Base-by-base conservation (phyloP, 2,113 vertebrate genomes). In the Rutilus rutilus region DNA sequence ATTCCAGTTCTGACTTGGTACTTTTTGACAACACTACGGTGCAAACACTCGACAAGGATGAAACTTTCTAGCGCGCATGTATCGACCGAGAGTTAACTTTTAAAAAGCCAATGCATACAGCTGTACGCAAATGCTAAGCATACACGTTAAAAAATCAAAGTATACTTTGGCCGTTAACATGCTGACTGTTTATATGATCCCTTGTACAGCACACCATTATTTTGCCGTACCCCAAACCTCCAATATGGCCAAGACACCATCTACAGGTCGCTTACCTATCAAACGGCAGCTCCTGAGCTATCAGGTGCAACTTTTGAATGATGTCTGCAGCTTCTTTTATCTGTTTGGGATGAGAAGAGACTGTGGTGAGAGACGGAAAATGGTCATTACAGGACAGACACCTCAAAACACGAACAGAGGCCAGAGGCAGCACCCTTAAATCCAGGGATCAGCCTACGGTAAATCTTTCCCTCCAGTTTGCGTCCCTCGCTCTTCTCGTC, bases 291-390 rank as follows among this genome's bases (percentile, higher is more conserved):
- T 99, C 98, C 91, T 99, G 98, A 82, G 98, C 98, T 88, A 99
- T 99, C 93, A 99, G 94, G 91, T 99, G 98, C 87, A 99, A 94
- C 92, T 99, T 99, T 94, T 99, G 98, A 95, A 99, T 99, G 90
- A 99, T 99, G 94, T 99, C 98, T 91, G 98, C 98, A 91, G 98
- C 98, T 87, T 99, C 98, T 93, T 99, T 98, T 95, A 99, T 99
- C 98, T 99, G 93, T 86, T 86, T 82, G 69, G 57, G 57, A 84
- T 36, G 76, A 88, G 74, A 83, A 82, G 11, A 85, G 14, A n/a
- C 21, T n/a, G 50, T 73, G 54, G n/a, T 30, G 89, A 62, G 77
- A 84, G 45, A 90, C 78, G 36, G 87, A 78, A 82, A 54, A 45
- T 36, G 65, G 77, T 73, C 47, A 69, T 45, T 52, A 52, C 78